Evolutionary conservation across 2,888 invertebrate species (phyloP).

Genomic region (Serripes groenlandicus): DNA sequence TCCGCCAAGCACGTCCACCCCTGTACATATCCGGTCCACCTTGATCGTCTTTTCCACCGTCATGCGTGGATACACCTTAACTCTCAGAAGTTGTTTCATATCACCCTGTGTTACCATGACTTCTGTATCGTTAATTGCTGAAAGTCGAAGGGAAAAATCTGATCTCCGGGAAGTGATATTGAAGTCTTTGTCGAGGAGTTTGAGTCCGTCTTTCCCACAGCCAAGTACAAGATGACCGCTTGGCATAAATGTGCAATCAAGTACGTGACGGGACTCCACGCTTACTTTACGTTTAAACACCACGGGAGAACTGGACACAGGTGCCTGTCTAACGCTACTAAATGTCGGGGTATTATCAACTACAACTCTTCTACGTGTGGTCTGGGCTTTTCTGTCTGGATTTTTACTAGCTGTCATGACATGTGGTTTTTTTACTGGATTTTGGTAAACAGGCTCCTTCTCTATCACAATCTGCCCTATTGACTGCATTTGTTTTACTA

Average conservation of each 20-base stretch:
- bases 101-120: neutral
- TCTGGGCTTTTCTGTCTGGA: too few relatives aligned
- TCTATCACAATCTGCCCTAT: neutral
- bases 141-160: neutral
- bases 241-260: neutral
- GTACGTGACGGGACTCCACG: neutral
- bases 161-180: neutral
- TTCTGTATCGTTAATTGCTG: neutral
- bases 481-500: neutral
- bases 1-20: neutral
- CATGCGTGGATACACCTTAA: neutral
- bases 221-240: conserved; percentile 1
- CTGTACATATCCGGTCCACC: neutral
- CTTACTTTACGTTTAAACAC: neutral
- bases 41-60: neutral
- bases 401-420: too few relatives aligned
- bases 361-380: too few relatives aligned
- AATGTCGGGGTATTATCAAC: too few relatives aligned
- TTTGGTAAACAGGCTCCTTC: too few relatives aligned
- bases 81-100: neutral
- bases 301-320: neutral
- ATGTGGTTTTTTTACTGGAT: too few relatives aligned
- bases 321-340: too few relatives aligned
- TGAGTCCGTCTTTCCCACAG: neutral
- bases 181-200: neutral